Base-by-base conservation (phyloP, 2,797 vertebrate genomes). In the Pipistrellus pygmaeus region DNA sequence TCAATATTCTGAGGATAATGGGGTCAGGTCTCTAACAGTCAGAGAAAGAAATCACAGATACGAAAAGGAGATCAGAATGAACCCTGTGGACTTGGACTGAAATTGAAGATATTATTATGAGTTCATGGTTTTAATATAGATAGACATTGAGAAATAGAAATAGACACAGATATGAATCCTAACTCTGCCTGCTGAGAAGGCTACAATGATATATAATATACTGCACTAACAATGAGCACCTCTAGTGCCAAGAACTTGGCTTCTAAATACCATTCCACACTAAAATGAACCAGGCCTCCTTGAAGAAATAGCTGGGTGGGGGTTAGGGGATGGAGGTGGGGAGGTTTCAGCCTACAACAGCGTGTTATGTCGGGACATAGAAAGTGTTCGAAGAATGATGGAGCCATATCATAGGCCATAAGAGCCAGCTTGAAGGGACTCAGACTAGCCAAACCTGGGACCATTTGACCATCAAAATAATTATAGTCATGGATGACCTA, bases 261-360 rank as follows among this genome's bases (percentile, higher is more conserved):
- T 94, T 87, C 60, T 77, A 71, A 64, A 71, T 46, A 77, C 2
- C 6, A 21, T 32, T 78, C 53, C 55, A 23, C 11, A 64, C 5
- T 71, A 35, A 92, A 88, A 84, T 77, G 10, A 78, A 62, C 55
- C 53, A n/a, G 7, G 8, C 41, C 35, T 86, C 46, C 71, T 35
- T 64, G 55, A 78, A 94, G 64, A 90, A 78, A 78, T 72, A n/a
- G 51, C 69, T 73, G 46, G 53, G 32, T 55, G 62, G 35, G 77
- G 20, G 53, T 7, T 57, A 48, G 27, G 25, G 48, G 15, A 3
- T 85, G 66, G 17, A n/a, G n/a, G n/a, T n/a, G n/a, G 14, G 12
- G 10, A 32, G 38, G 38, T 3, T 55, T 85, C 27, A 88, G 71
- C 46, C 41, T 92, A 25, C 38, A 66, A 57, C 20, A 41, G 18